Evolutionary conservation across 1,140 invertebrate species (phyloP).

Genomic region (Drosophila pandora): DNA sequence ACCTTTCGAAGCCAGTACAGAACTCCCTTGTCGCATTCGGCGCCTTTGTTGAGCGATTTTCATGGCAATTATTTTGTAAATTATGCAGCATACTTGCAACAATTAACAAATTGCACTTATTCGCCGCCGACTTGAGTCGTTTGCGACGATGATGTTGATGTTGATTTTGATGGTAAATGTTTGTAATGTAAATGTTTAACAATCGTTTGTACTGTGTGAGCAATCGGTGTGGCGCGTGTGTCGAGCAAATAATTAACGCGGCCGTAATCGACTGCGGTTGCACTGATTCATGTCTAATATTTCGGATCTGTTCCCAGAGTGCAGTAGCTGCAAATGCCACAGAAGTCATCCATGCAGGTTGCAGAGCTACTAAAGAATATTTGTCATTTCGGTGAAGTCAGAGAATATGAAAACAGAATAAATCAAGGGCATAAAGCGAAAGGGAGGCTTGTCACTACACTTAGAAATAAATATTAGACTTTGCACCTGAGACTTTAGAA

Average conservation of each 20-base stretch:
- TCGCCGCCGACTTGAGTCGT: conserved; percentile 31
- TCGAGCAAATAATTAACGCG: conserved; percentile 60
- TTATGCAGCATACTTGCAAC: conserved; percentile 72
- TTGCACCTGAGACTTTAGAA: too few relatives aligned
- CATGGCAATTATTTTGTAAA: conserved; percentile 72
- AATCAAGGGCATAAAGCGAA: conserved; percentile 2
- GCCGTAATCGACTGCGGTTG: conserved; percentile 8
- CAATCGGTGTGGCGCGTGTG: conserved; percentile 77
- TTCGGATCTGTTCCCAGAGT: conserved; percentile 6
- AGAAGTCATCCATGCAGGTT: neutral
- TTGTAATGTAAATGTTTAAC: conserved; percentile 69
- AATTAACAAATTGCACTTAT: conserved; percentile 76
- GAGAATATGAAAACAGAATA: neutral
- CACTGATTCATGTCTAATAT: conserved; percentile 65
- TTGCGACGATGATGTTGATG: conserved; percentile 34
- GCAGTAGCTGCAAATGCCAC: conserved; percentile 2
- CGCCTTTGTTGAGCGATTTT: conserved; percentile 68
- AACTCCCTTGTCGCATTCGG: conserved; percentile 60
- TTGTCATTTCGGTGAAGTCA: neutral
- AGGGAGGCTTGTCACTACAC: neutral
- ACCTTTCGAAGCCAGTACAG: conserved; percentile 63
- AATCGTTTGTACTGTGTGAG: conserved; percentile 68
- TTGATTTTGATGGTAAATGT: conserved; percentile 41
- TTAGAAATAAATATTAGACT: neutral
- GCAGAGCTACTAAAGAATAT: neutral